Evolutionary conservation across 2,888 invertebrate species (phyloP).

Genomic region (Pecten maximus): DNA sequence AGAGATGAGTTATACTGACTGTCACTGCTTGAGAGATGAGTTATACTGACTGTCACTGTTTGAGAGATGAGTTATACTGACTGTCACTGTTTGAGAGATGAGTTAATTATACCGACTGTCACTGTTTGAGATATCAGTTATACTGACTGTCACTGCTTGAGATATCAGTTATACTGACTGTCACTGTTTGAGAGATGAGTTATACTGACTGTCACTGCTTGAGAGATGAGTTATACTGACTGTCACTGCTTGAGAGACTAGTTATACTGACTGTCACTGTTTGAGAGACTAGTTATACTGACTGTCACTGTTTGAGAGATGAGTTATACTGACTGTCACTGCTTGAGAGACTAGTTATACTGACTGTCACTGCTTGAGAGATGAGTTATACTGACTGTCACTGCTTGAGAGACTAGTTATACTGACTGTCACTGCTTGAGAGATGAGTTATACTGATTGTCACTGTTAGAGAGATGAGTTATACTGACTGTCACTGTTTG

Average conservation of each 20-base stretch:
- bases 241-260: background rate
- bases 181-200: background rate
- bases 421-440: background rate
- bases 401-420: background rate
- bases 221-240: background rate
- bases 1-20: background rate
- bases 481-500: background rate
- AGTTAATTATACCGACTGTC: background rate
- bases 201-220: background rate
- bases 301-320: background rate
- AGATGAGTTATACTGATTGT: background rate
- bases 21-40: background rate
- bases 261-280: background rate
- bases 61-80: background rate
- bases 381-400: background rate
- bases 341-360: background rate
- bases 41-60: background rate
- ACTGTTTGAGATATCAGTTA: background rate
- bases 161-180: background rate
- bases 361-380: background rate
- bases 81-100: background rate
- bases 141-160: background rate
- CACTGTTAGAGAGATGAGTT: background rate
- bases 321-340: background rate
- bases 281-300: background rate